Base-by-base conservation (phyloP, 1,140 invertebrate genomes). In the Elysia chlorotica region DNA sequence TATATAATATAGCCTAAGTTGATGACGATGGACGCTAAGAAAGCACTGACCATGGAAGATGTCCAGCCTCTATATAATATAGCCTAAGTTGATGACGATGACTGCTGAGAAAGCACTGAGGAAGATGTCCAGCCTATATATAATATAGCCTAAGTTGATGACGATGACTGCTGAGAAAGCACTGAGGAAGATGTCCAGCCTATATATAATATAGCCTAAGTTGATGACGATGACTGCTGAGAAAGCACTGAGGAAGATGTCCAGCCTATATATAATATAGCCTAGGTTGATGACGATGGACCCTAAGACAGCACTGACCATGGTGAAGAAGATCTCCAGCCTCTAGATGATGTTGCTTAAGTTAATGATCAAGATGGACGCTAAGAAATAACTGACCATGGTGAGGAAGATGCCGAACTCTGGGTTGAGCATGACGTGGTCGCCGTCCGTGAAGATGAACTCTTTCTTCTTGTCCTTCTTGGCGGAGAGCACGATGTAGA, bases 391-490 rank as follows among this genome's bases (percentile, higher is more conserved):
- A 73, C 81, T 85, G 88, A 96, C 95, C 96, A 99, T 98, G 25
- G 96, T 98, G 71, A 98, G 93, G 82, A 98, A 99, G 78, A 99
- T 96, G 53, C 97, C 97, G 89, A 98, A 96, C 86, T 99, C 96
- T 0, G 95, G 93, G 87, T 96, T 96, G 91, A 99, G 92, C 69
- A 95, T 93, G 17, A 98, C 94, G 57, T 91, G 88, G 81, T 98
- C 96, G 0, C 96, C 96, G 85, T 99, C 97, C 0, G 96, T 97
- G 82, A 98, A 99, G 0, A 94, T 84, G 83, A 98, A 97, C 37
- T 91, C 90, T 81, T 93, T 93, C 79, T 91, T 92, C 77, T 93
- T 93, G 82, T 98, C 97, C 85, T 97, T 96, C 82, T 96, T 97
- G 79, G 95, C 96, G 14, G 93, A 92, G 0, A 96, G 91, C 21